Evolutionary conservation across 1,140 invertebrate genomes (phyloP), one percentile per base, ranked within the genome.

Genomic region (Babylonia areolata): DNA sequence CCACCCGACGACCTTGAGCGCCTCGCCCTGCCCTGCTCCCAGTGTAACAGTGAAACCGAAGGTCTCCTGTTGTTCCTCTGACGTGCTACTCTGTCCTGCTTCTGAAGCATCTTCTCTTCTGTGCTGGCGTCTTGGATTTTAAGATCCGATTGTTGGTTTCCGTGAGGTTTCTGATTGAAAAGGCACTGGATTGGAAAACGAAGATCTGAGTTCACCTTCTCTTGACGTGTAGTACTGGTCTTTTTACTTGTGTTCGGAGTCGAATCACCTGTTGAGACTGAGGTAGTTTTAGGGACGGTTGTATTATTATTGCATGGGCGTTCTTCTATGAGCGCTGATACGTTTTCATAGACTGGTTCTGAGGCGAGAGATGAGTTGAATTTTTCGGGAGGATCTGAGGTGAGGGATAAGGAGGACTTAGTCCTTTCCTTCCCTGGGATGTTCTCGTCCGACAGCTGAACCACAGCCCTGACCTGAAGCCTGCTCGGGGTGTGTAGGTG

Each of bases 401-500:
- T 75, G 71, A 31, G 11, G 33, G 71, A 35, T 51, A 51, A 51
- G 46, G 9, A 51, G 46, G 46, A 6, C 33, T 12, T 75, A 35
- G 71, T 15, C 28, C 31, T 75, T 3, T 33, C 6, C 33, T 6
- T 33, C 6, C 5, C 20, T 42, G 77, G 40, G 20, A 17, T 79
- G 77, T 42, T 20, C 5, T 79, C 77, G 77, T 79, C 39, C 2
- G 39, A 79, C 39, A 42, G 40, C 40, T 79, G 33, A 35, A 35
- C 77, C 11, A 79, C 42, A 28, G 77, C 77, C 28, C 37, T 40
- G 33, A 79, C 77, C n/a, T 79, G 77, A 3, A 79, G 77, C 40
- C 42, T 79, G 77, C 77, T 79, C 2, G 77, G 77, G 5, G 64
- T 11, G 64, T 69, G 64, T n/a, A 12, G 5, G 64, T 69, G 64